Percentiles rank a stretch among this genome's conserved stretches.
These are phyloP conservation scores for Parotocinclus haroldoi DNA, from an alignment of 2,797 vertebrate genomes.

Conservation along the genomic window DNA sequence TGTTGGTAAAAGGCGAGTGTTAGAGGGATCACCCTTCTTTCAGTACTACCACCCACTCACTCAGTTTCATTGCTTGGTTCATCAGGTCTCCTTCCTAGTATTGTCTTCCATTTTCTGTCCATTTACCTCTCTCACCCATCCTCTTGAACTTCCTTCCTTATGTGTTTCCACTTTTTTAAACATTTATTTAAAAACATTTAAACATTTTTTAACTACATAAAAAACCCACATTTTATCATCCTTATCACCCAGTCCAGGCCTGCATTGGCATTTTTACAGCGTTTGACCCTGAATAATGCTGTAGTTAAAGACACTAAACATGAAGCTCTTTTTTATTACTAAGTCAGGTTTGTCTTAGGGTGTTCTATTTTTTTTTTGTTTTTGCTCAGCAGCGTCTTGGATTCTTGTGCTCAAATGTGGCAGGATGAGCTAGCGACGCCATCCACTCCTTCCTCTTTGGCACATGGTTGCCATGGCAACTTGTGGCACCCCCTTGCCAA, in stretches of 20 bases:
- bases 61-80: slow-evolving; percentile 32
- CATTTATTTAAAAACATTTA: not conserved
- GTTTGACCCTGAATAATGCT: slow-evolving; percentile 23
- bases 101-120: slow-evolving; percentile 38
- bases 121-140: slow-evolving; percentile 34
- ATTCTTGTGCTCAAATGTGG: slow-evolving; percentile 56
- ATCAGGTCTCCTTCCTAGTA: slow-evolving; percentile 40
- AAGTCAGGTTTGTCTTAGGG: slow-evolving; percentile 14
- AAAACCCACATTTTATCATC: slow-evolving; percentile 7
- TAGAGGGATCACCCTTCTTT: slow-evolving; percentile 24
- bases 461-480: slow-evolving; percentile 52
- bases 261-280: slow-evolving; percentile 10
- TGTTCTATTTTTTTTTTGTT: too few relatives aligned
- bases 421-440: slow-evolving; percentile 54
- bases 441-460: slow-evolving; percentile 29
- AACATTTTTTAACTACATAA: too few relatives aligned
- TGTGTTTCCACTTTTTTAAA: slow-evolving; percentile 21
- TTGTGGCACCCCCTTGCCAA: slow-evolving; percentile 26
- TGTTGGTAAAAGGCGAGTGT: slow-evolving; percentile 11
- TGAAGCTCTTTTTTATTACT: slow-evolving; percentile 22
- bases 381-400: slow-evolving; percentile 35
- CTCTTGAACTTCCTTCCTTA: slow-evolving; percentile 35
- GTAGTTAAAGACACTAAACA: slow-evolving; percentile 26
- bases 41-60: slow-evolving; percentile 12
- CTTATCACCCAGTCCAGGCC: not conserved